Evolutionary conservation across 2,888 invertebrate genomes (phyloP), one percentile per base, ranked within the genome.

Genomic region (Trachelus troglodyta): DNA sequence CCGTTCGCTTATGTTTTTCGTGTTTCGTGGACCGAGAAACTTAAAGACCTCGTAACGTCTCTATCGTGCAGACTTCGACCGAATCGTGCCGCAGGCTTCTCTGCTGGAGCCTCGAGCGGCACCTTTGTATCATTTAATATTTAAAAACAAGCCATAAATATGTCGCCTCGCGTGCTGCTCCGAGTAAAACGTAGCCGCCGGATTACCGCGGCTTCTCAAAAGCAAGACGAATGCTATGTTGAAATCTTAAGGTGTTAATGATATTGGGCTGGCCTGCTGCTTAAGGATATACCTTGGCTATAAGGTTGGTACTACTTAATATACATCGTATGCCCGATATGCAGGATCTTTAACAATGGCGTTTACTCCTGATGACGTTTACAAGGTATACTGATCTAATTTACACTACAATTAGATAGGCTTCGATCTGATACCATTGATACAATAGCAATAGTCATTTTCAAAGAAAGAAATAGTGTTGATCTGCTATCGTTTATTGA

Each of bases 131-230:
- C 89, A 90, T 91, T 91, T 91, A 91, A 91, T 91, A 91, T 91
- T 91, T 91, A 91, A 91, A 91, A 91, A 91, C 91, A 91, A 91
- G 91, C 91, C 88, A 91, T 91, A 91, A 91, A 91, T 91, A 90
- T 88, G 88, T 89, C 89, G 88, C 85, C 83, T 86, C 89, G 89
- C 89, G 89, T 89, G 89, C 86, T 88, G 80, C 80, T 80, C 77
- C 82, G 83, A 79, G 83, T 83, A 83, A 84, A 84, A 85, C 82
- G 82, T 84, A 82, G 84, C 81, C 84, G 85, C 77, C 85, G 85
- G 87, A 88, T 87, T 88, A 87, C 81, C 83, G 83, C 79, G 83
- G 81, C 81, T 80, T 81, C 80, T 86, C 83, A 85, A 87, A 87
- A 83, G 83, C 85, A 90, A 89, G 89, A 90, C 88, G 87, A 88